Percentiles rank a stretch among this genome's conserved stretches.
Evolutionary conservation across 2,888 invertebrate species (phyloP).

Genomic region (Megaustenia siamemsis): DNA sequence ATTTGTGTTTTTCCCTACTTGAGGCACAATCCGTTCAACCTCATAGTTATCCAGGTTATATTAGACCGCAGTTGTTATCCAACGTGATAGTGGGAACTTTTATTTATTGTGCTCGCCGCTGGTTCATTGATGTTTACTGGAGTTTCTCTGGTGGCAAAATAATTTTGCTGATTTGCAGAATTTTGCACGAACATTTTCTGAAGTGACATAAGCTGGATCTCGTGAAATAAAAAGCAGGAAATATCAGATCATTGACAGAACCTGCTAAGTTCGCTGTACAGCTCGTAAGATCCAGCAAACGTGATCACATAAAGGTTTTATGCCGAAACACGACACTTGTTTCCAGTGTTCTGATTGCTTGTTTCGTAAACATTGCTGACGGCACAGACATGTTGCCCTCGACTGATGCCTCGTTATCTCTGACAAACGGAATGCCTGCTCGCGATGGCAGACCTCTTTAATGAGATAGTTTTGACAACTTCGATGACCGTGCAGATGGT

Average conservation of each 20-base stretch:
- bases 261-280: no score
- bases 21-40: no score
- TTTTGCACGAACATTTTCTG: no score
- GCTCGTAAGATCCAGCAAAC: not conserved
- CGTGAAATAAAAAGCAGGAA: not conserved
- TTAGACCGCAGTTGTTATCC: no score
- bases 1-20: no score
- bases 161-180: no score
- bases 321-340: conserved; percentile 30
- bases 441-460: not conserved
- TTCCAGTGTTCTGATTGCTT: not conserved
- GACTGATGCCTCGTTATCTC: conserved; percentile 30
- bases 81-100: no score
- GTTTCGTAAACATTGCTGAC: conserved; percentile 16
- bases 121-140: no score
- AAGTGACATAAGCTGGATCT: no score
- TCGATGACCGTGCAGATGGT: not conserved
- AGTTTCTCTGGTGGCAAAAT: no score
- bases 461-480: not conserved
- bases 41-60: no score
- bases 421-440: not conserved
- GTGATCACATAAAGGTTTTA: not conserved
- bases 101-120: no score
- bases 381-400: not conserved
- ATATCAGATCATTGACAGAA: not conserved